phyloP scores from a whole-genome alignment of 1,140 invertebrate species.

The Laodelphax striatellus region DNA sequence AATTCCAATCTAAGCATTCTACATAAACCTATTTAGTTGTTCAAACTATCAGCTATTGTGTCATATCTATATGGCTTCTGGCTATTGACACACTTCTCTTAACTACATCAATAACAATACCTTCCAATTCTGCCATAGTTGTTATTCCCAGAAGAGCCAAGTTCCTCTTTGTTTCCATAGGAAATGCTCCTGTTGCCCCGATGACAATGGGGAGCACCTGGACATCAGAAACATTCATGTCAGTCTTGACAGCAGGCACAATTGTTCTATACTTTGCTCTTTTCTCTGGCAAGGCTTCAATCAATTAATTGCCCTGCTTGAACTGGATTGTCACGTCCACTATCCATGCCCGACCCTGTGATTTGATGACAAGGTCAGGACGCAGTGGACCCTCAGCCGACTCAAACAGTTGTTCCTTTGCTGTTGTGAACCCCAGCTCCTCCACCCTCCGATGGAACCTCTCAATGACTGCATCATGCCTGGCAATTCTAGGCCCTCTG shows the following conservation, averaged over 20 bases:
- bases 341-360: neutral
- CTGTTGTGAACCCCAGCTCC: neutral
- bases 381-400: neutral
- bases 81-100: neutral
- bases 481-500: neutral
- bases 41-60: no score
- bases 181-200: neutral
- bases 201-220: neutral
- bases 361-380: slow-evolving; percentile 3
- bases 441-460: neutral
- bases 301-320: neutral
- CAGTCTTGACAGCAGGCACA: neutral
- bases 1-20: no score
- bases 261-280: neutral
- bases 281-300: neutral
- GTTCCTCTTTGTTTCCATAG: neutral
- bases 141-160: neutral
- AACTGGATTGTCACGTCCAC: neutral
- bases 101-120: neutral
- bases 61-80: no score
- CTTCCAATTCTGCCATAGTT: no score
- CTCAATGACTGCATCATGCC: neutral
- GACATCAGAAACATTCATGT: neutral
- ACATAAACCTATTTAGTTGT: no score
- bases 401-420: neutral